These are phyloP conservation scores for Prinia subflava DNA, from an alignment of 2,113 vertebrate species.

Conservation along the genomic window DNA sequence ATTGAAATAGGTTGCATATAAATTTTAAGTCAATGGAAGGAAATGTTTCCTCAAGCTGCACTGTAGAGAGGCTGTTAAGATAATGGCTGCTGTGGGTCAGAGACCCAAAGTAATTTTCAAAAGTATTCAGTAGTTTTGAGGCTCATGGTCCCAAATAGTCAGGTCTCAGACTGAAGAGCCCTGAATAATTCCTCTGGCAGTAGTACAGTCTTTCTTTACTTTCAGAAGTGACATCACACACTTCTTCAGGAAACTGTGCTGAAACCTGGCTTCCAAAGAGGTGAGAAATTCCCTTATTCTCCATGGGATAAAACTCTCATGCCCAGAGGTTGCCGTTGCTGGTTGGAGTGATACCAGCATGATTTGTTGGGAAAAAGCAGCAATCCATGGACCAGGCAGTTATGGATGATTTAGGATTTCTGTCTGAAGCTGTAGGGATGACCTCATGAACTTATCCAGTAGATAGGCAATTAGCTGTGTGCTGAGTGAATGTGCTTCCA, in stretches of 20 bases:
- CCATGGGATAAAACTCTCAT: background rate
- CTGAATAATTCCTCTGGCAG: background rate
- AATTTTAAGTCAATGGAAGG: background rate
- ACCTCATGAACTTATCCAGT: background rate
- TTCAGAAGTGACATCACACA: background rate
- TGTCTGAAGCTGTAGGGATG: background rate
- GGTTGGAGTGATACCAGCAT: background rate
- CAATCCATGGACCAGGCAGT: background rate
- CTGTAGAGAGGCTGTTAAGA: background rate
- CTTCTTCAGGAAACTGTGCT: background rate
- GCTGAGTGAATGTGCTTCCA: background rate
- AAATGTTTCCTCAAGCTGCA: background rate
- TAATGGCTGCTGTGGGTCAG: background rate
- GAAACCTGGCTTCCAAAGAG: background rate
- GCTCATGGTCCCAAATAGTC: background rate
- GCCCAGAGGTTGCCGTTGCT: background rate
- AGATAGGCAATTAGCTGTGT: background rate
- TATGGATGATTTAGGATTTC: background rate
- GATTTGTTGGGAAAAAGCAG: background rate
- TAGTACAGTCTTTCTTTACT: background rate
- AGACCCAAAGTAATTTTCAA: background rate
- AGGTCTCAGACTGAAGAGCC: background rate
- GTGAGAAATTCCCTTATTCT: background rate
- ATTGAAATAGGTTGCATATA: conserved; percentile 6
- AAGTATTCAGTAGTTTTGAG: background rate